These are phyloP conservation scores for Colletes latitarsis DNA, from an alignment of 1,140 invertebrate genomes.

Conservation along the genomic window DNA sequence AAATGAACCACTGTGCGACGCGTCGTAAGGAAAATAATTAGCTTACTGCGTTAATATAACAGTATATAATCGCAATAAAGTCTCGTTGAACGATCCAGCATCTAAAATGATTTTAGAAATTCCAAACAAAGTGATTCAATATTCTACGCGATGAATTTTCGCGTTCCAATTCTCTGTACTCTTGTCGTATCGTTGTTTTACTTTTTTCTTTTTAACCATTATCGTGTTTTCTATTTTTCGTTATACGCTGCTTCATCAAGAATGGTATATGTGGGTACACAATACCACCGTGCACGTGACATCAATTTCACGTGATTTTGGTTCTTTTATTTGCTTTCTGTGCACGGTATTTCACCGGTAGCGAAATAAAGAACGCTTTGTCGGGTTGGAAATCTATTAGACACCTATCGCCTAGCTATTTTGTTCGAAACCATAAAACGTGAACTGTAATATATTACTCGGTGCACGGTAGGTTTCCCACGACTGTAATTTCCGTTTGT, in stretches of 20 bases:
- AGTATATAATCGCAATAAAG: too few relatives aligned
- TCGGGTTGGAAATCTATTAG: conserved; percentile 18
- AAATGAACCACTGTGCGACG: too few relatives aligned
- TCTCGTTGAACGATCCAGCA: too few relatives aligned
- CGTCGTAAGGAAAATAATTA: background rate
- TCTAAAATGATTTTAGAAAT: too few relatives aligned
- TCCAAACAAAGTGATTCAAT: background rate
- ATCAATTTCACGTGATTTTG: conserved; percentile 4
- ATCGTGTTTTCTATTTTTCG: background rate
- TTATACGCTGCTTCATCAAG: background rate
- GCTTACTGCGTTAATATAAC: too few relatives aligned
- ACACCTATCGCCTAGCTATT: conserved; percentile 19
- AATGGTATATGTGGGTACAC: background rate
- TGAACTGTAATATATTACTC: conserved; percentile 5
- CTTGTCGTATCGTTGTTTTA: too few relatives aligned
- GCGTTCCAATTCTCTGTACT: too few relatives aligned
- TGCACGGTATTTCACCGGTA: background rate
- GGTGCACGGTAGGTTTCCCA: conserved; percentile 1
- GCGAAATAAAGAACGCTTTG: conserved; percentile 30
- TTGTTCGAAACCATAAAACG: conserved; percentile 14
- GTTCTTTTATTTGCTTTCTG: conserved; percentile 1
- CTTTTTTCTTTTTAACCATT: background rate
- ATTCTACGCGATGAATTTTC: too few relatives aligned
- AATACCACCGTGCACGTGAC: background rate
- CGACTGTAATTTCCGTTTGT: conserved; percentile 21